Evolutionary conservation across 2,797 vertebrate genomes (phyloP), one percentile per base, ranked within the genome.

Genomic region (Neosilurus mollespiculum): DNA sequence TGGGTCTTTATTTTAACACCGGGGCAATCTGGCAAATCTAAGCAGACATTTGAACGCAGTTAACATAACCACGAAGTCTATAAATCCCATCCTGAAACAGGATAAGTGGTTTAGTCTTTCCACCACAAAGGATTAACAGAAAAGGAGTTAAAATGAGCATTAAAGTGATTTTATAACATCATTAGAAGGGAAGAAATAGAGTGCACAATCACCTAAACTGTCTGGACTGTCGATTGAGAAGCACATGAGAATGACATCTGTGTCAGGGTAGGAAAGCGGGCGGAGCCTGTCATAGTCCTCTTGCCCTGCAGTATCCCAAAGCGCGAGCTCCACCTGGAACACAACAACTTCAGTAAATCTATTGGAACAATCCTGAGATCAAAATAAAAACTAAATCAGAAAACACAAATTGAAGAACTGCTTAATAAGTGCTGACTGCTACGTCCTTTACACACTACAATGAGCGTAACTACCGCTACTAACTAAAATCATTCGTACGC

Each of bases 171-270:
- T 20, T 16, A 54, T 0, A 73, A 26, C 16, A 54, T 24, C 7
- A 64, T 14, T 24, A 9, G 2, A 24, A n/a, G 5, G 22, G 1
- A 8, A 76, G 6, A 37, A 76, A 51, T 3, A 56, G 16, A 85
- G 5, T 2, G 4, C n/a, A 58, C 3, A 91, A 94, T 95, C 89
- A 99, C 98, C 97, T 96, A 99, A 96, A 95, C 98, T 99, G 95
- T 99, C 98, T 84, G 98, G 98, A 91, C 98, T 99, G 94, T 99
- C 98, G 90, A 99, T 97, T 90, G 98, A 99, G 94, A 99, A 99
- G 93, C 98, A 99, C 98, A 99, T 99, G 92, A 99, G 96, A 93
- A 99, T 99, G 93, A 99, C 98, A 84, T 99, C 98, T 5, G 98
- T 99, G 92, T 99, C 98, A 89, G 98, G 98, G 88, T 99, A 99